phyloP scores from a whole-genome alignment of 2,797 vertebrate species.

The Hyperoplus lanceolatus region DNA sequence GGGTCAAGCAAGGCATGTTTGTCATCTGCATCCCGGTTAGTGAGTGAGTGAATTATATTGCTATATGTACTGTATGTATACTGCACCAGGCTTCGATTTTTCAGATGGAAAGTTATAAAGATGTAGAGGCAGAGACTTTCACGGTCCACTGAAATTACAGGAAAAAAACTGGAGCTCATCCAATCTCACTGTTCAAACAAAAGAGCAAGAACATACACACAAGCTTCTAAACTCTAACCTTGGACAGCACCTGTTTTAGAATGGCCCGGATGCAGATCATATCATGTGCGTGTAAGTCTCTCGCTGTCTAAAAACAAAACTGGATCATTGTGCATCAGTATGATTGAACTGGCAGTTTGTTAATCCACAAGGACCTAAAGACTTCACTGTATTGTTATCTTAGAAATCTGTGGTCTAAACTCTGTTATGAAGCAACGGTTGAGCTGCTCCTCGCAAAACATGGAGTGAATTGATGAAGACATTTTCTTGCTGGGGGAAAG shows the following conservation, averaged over 20 bases:
- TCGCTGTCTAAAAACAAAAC: constrained; percentile 32
- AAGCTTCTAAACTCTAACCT: not conserved
- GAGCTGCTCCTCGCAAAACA: constrained; percentile 32
- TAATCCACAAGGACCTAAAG: constrained; percentile 39
- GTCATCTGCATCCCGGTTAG: constrained; percentile 7
- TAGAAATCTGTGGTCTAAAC: constrained; percentile 24
- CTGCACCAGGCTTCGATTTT: not conserved
- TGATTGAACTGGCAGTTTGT: constrained; percentile 30
- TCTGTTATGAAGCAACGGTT: constrained; percentile 41
- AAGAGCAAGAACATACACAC: constrained; percentile 7
- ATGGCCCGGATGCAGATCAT: not conserved
- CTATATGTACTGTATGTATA: not conserved
- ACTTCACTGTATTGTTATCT: constrained; percentile 44
- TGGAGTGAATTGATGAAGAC: constrained; percentile 31
- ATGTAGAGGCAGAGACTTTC: not conserved
- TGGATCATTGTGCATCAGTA: constrained; percentile 20
- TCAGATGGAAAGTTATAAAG: not conserved
- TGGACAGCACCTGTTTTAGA: constrained; percentile 8
- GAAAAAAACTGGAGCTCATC: constrained; percentile 9
- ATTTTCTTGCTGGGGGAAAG: constrained; percentile 6
- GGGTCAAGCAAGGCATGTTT: constrained; percentile 38
- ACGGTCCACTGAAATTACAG: not conserved
- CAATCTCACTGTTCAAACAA: constrained; percentile 2
- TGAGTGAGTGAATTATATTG: not conserved
- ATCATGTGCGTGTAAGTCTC: constrained; percentile 2